A percentile compares a stretch with the other conserved stretches of the same genome.
phyloP scores from a whole-genome alignment of 2,888 invertebrate species.

The Stenodema calcarata region DNA sequence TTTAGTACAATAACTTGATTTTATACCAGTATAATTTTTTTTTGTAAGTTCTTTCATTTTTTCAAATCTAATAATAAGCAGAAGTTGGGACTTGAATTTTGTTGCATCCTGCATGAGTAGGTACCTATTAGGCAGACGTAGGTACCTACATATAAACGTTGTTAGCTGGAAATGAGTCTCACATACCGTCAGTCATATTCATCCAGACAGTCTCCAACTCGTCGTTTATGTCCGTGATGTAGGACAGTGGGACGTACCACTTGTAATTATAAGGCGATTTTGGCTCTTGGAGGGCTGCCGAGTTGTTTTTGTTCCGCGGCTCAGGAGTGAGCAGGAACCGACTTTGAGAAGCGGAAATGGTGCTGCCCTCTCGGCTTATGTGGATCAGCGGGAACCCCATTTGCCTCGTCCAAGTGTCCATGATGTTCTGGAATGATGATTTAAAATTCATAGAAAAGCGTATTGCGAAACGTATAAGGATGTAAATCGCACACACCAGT shows the following conservation, averaged over 20 bases:
- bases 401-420: conserved; percentile 83
- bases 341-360: conserved; percentile 71
- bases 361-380: conserved; percentile 68
- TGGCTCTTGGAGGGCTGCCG: conserved; percentile 62
- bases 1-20: no score
- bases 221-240: conserved; percentile 68
- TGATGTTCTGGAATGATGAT: conserved; percentile 65
- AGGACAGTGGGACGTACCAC: conserved; percentile 83
- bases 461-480: no score
- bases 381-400: conserved; percentile 83
- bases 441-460: no score
- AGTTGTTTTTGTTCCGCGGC: conserved; percentile 63
- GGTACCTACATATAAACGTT: no score
- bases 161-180: no score
- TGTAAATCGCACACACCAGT: no score
- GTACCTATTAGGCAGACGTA: no score
- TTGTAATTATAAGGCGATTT: conserved; percentile 68
- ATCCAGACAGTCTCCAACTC: conserved; percentile 72
- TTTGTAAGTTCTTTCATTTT: no score
- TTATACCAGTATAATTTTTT: no score
- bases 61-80: no score
- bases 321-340: conserved; percentile 68
- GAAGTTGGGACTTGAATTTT: no score
- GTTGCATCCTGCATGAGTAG: no score
- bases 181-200: conserved; percentile 79